Evolutionary conservation across 1,140 invertebrate genomes (phyloP).

Genomic region (Drosophila orena): DNA sequence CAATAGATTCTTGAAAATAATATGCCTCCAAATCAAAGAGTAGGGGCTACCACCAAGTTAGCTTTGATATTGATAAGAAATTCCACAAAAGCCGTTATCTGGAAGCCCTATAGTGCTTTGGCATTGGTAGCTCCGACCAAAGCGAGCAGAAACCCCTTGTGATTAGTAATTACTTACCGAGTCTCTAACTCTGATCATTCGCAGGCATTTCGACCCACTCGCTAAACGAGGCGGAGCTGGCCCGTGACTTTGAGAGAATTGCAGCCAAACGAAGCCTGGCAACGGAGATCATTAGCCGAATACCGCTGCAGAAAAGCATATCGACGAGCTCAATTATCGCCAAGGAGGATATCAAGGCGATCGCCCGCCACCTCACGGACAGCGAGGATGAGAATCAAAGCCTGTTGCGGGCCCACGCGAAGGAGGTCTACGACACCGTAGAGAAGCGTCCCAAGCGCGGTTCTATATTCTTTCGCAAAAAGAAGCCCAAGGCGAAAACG

Average conservation of each 20-base stretch:
- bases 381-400: slow-evolving; percentile 85
- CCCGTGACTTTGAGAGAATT: slow-evolving; percentile 88
- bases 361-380: slow-evolving; percentile 82
- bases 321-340: slow-evolving; percentile 91
- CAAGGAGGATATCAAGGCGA: slow-evolving; percentile 82
- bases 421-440: slow-evolving; percentile 90
- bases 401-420: slow-evolving; percentile 80
- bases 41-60: slow-evolving; percentile 52
- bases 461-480: slow-evolving; percentile 95
- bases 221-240: slow-evolving; percentile 93
- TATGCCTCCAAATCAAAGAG: slow-evolving; percentile 33
- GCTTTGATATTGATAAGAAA: slow-evolving; percentile 73
- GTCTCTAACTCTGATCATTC: slow-evolving; percentile 7
- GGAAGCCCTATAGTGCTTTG: slow-evolving; percentile 26
- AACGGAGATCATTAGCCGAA: slow-evolving; percentile 88
- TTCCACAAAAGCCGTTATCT: slow-evolving; percentile 71
- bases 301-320: slow-evolving; percentile 95
- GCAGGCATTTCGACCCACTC: slow-evolving; percentile 91
- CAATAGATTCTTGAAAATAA: slow-evolving; percentile 1
- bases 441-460: slow-evolving; percentile 94
- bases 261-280: slow-evolving; percentile 86
- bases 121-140: slow-evolving; percentile 40
- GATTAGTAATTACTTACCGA: slow-evolving; percentile 43
- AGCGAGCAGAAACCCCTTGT: slow-evolving; percentile 14
- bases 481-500: slow-evolving; percentile 85